A percentile compares a stretch with the other conserved stretches of the same genome.
Conservation (phyloP, 2,888 invertebrate species). For the Clostera curtula region DNA sequence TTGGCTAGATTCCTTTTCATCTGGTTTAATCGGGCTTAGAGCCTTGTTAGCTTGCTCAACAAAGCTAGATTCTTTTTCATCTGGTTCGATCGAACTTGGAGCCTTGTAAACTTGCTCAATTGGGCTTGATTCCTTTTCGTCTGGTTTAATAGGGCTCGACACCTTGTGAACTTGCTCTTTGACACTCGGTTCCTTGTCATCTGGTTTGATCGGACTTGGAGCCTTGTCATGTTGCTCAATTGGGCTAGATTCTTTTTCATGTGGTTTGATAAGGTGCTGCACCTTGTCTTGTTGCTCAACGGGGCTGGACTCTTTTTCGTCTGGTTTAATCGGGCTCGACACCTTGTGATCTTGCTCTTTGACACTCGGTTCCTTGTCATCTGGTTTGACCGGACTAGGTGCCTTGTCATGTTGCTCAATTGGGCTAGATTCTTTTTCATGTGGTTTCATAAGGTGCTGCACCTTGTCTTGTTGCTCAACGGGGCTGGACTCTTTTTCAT, state of each 20-base stretch:
- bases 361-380: conserved; percentile 7
- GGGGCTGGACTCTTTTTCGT: conserved; percentile 6
- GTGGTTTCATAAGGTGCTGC: conserved; percentile 5
- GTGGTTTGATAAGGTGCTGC: no score
- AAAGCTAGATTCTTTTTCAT: conserved; percentile 6
- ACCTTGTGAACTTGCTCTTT: no score
- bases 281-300: no score
- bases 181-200: conserved; percentile 4
- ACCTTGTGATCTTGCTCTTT: conserved; percentile 6
- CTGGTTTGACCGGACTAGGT: conserved; percentile 7
- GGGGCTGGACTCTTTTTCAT: not conserved
- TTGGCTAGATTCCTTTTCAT: conserved; percentile 4
- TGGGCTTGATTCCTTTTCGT: conserved; percentile 5
- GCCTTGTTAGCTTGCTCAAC: conserved; percentile 7
- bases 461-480: conserved; percentile 4
- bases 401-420: conserved; percentile 1
- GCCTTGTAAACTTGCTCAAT: conserved; percentile 6
- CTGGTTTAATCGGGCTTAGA: conserved; percentile 2
- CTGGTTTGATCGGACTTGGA: conserved; percentile 3
- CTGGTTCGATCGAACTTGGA: conserved; percentile 1
- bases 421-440: conserved; percentile 8
- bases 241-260: conserved; percentile 10
- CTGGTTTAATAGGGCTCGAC: no score
- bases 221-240: conserved; percentile 7
- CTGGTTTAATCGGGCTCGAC: conserved; percentile 6